Evolutionary conservation across 2,113 vertebrate species (phyloP).

Genomic region (Xenopus laevis): DNA sequence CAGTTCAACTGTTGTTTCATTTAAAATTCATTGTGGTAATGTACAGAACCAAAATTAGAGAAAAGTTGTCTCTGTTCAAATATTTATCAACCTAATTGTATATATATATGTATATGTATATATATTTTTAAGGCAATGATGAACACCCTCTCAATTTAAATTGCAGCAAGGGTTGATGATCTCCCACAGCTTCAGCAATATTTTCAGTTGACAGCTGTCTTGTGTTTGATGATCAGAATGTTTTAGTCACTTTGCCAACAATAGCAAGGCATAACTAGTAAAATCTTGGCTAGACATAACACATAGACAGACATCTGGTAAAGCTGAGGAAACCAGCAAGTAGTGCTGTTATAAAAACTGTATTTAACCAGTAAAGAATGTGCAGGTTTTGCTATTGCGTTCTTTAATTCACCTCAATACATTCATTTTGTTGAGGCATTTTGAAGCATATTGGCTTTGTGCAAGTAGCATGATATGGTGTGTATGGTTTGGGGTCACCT

Average conservation of each 20-base stretch:
- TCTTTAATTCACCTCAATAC: neutral
- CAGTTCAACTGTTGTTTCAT: no score
- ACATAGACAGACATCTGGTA: neutral
- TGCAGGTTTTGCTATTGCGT: neutral
- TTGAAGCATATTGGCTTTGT: no score
- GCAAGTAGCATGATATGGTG: no score
- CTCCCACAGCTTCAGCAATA: neutral
- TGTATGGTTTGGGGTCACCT: no score
- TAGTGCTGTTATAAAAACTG: slow-evolving; percentile 10
- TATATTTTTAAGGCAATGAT: no score
- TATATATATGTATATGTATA: no score
- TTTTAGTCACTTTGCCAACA: neutral
- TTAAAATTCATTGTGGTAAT: no score
- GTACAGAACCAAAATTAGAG: no score
- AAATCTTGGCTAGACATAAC: slow-evolving; percentile 4
- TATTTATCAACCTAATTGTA: no score
- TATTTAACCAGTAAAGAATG: neutral
- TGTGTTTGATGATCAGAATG: neutral
- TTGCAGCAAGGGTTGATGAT: neutral
- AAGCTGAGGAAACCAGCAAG: neutral
- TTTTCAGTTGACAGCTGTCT: neutral
- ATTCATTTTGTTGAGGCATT: no score
- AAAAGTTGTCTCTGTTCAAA: no score
- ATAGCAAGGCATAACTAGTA: neutral
- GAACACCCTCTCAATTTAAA: neutral